Percentiles rank a stretch among this genome's conserved stretches.
Evolutionary conservation across 1,140 invertebrate species (phyloP).

Genomic region (Micrasema longulum): DNA sequence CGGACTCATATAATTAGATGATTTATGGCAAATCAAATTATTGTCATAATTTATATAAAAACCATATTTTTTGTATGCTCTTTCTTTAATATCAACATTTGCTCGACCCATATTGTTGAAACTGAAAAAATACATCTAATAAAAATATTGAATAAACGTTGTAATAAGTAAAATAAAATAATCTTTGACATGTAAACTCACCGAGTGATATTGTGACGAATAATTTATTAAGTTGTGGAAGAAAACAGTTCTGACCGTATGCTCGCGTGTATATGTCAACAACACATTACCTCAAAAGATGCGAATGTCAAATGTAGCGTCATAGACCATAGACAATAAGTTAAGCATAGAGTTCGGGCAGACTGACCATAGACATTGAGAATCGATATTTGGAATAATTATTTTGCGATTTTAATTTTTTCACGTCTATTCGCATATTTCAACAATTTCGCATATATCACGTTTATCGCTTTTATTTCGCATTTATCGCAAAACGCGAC

Average conservation of each 20-base stretch:
- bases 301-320: too few species aligned
- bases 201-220: conserved; percentile 1
- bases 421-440: conserved; percentile 31
- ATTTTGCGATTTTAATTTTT: conserved; percentile 18
- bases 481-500: conserved; percentile 16
- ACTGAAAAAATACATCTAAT: conserved; percentile 4
- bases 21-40: conserved; percentile 35
- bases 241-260: not conserved
- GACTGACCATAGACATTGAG: conserved; percentile 12
- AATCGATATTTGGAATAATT: conserved; percentile 29
- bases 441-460: conserved; percentile 35
- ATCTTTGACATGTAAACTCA: too few species aligned
- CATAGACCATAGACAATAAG: conserved; percentile 5
- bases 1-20: too few species aligned
- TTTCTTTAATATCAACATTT: conserved; percentile 36
- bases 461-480: too few species aligned
- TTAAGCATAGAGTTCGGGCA: conserved; percentile 4
- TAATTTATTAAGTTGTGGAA: not conserved
- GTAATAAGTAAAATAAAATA: conserved; percentile 3
- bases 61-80: conserved; percentile 36
- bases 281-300: not conserved
- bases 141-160: not conserved
- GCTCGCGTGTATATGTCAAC: not conserved
- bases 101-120: too few species aligned
- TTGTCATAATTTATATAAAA: conserved; percentile 40